phyloP scores from a whole-genome alignment of 2,888 invertebrate genomes.

The Calliopum simillimum region DNA sequence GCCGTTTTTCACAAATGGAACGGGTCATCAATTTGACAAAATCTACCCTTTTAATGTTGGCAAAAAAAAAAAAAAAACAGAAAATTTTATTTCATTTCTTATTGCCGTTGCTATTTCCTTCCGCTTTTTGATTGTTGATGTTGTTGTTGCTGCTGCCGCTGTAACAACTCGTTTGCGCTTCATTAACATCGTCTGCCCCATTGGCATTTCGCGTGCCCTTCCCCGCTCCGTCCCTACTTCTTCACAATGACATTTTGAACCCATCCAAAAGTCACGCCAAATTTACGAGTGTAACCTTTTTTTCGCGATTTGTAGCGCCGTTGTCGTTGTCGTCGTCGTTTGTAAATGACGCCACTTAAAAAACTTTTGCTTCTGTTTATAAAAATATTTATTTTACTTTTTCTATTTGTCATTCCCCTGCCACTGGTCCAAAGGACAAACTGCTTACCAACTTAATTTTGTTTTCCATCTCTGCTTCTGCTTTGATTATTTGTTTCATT shows the following conservation, averaged over 20 bases:
- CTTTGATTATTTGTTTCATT: too few relatives aligned
- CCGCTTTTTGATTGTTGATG: not conserved
- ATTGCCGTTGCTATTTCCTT: too few relatives aligned
- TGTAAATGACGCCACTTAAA: constrained; percentile 12
- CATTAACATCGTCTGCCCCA: constrained; percentile 6
- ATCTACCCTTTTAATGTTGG: not conserved
- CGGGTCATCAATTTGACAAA: not conserved
- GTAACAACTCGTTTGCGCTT: constrained; percentile 3
- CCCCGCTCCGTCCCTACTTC: not conserved
- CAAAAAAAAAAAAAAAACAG: too few relatives aligned
- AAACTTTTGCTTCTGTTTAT: constrained; percentile 2
- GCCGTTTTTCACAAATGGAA: too few relatives aligned
- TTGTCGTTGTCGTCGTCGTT: not conserved
- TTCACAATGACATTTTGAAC: too few relatives aligned
- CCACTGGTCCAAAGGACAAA: not conserved
- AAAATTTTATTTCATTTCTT: too few relatives aligned
- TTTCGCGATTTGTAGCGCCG: not conserved
- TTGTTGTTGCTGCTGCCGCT: not conserved
- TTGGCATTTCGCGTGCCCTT: not conserved
- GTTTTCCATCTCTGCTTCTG: not conserved
- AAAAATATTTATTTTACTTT: constrained; percentile 12
- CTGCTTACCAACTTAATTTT: not conserved
- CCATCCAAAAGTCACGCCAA: too few relatives aligned
- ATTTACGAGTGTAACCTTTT: too few relatives aligned
- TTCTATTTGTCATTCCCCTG: not conserved